Evolutionary conservation across 2,888 invertebrate species (phyloP).

Genomic region (Aphidius colemani): DNA sequence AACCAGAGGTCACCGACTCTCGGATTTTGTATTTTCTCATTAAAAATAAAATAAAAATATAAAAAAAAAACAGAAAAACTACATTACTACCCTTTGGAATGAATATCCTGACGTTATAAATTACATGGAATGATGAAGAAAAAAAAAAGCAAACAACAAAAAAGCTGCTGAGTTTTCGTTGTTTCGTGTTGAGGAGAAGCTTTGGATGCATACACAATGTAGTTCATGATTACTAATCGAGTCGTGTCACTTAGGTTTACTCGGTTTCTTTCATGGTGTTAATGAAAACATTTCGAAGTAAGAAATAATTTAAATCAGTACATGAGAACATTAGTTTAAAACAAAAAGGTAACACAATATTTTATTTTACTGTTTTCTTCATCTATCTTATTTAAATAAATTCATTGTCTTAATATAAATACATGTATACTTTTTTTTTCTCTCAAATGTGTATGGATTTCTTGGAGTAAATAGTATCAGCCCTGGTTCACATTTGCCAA

Average conservation of each 20-base stretch:
- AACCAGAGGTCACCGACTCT: no score
- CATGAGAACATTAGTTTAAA: background rate
- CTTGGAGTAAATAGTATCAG: no score
- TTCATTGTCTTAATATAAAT: conserved; percentile 10
- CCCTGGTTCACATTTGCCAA: no score
- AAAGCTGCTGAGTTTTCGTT: no score
- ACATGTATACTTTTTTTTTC: background rate
- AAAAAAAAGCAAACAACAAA: no score
- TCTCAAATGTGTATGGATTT: background rate
- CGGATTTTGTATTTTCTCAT: background rate
- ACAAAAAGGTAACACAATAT: background rate
- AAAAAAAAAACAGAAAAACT: no score
- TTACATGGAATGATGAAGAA: no score
- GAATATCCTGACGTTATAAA: no score
- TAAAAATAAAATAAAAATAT: no score
- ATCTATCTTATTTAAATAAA: background rate
- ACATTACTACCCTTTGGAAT: background rate
- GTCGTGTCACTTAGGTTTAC: background rate
- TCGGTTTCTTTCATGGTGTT: conserved; percentile 29
- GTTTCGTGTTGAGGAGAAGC: no score
- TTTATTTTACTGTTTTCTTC: background rate
- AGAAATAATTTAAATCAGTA: conserved; percentile 29
- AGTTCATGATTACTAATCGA: background rate
- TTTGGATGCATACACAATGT: background rate
- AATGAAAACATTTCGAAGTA: conserved; percentile 49